Conservation (phyloP, 2,113 vertebrate species). For the Thamnophis sirtalis region DNA sequence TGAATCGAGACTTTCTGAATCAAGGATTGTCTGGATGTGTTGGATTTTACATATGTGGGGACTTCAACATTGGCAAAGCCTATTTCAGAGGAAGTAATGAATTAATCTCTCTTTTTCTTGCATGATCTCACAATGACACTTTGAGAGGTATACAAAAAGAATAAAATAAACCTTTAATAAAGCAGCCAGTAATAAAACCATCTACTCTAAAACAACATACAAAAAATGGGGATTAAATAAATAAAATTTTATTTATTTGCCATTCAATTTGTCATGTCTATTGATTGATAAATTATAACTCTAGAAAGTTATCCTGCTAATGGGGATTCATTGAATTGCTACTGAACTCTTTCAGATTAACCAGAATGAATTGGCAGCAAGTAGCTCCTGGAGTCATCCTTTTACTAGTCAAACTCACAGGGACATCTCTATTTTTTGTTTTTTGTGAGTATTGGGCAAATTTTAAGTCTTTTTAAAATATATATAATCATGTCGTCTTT, state of each 20-base stretch:
- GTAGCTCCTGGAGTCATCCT: neutral
- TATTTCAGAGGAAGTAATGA: neutral
- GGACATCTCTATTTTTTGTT: neutral
- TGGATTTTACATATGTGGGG: neutral
- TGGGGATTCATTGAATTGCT: neutral
- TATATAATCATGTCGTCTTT: neutral
- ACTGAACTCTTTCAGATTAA: neutral
- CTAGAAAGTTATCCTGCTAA: neutral
- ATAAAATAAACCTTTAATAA: neutral
- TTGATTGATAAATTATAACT: neutral
- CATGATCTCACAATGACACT: neutral
- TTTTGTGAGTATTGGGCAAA: slow-evolving; percentile 8
- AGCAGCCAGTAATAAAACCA: neutral
- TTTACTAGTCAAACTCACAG: neutral
- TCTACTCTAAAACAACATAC: neutral
- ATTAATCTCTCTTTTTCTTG: neutral
- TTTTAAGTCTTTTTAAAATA: neutral
- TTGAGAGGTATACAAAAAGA: neutral
- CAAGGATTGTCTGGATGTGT: neutral
- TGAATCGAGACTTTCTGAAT: neutral
- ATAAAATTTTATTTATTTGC: neutral
- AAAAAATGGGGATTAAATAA: neutral
- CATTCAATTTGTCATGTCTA: neutral
- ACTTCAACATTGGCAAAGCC: neutral
- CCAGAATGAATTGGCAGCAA: neutral